These are phyloP conservation scores for Taphrorychus bicolor DNA, from an alignment of 2,888 invertebrate species.

Conservation along the genomic window DNA sequence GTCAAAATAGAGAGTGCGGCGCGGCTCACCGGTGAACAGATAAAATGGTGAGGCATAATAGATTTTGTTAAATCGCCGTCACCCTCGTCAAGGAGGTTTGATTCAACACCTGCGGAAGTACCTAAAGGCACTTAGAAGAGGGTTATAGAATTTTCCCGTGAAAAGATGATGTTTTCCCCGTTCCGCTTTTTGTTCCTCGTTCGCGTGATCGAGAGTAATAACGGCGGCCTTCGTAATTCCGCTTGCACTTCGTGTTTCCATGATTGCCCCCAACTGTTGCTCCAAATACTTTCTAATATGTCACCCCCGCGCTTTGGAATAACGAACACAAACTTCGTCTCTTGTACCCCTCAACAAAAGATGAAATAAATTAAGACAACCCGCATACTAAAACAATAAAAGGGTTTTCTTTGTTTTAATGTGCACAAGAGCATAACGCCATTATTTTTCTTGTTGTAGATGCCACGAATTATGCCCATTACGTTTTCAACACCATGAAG, in stretches of 20 bases:
- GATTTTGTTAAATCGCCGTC: not conserved
- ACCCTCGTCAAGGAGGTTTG: not conserved
- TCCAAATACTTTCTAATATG: not conserved
- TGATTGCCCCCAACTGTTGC: conserved; percentile 5
- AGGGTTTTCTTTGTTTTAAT: conserved; percentile 12
- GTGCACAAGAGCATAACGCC: conserved; percentile 12
- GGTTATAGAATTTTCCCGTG: not conserved
- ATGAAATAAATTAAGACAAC: conserved; percentile 7
- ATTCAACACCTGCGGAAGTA: no score
- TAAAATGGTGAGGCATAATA: not conserved
- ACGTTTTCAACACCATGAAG: conserved; percentile 91
- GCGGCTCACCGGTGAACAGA: not conserved
- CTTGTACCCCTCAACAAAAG: not conserved
- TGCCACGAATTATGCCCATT: conserved; percentile 88
- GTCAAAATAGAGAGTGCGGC: not conserved
- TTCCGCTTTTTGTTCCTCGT: not conserved
- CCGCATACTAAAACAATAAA: conserved; percentile 9
- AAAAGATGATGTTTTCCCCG: not conserved
- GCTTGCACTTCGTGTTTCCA: not conserved
- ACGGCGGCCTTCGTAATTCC: not conserved
- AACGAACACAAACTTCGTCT: not conserved
- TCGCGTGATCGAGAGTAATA: not conserved
- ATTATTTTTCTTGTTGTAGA: conserved; percentile 66
- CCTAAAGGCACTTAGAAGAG: not conserved
- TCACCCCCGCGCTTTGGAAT: not conserved